Base-by-base conservation (phyloP, 2,888 invertebrate genomes). In the Phortica okadai region DNA sequence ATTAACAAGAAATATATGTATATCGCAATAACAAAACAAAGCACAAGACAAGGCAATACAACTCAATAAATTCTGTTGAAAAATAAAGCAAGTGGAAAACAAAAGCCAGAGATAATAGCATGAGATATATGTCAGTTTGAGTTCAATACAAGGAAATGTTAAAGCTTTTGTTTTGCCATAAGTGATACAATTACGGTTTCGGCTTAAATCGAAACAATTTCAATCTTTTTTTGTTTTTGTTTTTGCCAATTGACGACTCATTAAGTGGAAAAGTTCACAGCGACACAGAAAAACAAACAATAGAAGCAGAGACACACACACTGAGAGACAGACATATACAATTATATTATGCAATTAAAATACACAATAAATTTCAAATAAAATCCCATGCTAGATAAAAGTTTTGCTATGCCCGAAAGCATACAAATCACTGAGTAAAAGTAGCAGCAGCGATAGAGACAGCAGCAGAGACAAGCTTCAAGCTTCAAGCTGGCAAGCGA, bases 341-440 rank as follows among this genome's bases (percentile, higher is more conserved):
- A 73, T 73, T 73, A 73, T 73, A 73, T 73, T 59, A 59, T 73
- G 73, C 74, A 74, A 74, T 74, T 74, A 74, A 74, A 74, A 66
- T 33, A 50, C 64, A 74, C 66, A 66, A 74, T 74, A 74, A 74
- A 74, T 74, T 74, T 74, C 42, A 66, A 54, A 74, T 74, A 66
- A 74, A 64, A 66, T 66, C 74, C 66, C 25, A 74, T 74, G 74
- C 66, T 41, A 66, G 45, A 74, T 74, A 74, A 50, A 74, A 64
- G 45, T 74, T 74, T 74, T 50, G 59, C n/a, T 1, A 16, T 54
- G 14, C 54, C 59, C 21, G 59, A 42, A 59, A 59, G 59, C 58
- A 25, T 44, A 73, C 58, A 59, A 73, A 73, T 45, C 58, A 62
- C 73, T 21, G 45, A 59, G 59, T 14, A 72, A 16, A 58, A 73